phyloP scores from a whole-genome alignment of 2,888 invertebrate genomes.

The Aethes cnicana region DNA sequence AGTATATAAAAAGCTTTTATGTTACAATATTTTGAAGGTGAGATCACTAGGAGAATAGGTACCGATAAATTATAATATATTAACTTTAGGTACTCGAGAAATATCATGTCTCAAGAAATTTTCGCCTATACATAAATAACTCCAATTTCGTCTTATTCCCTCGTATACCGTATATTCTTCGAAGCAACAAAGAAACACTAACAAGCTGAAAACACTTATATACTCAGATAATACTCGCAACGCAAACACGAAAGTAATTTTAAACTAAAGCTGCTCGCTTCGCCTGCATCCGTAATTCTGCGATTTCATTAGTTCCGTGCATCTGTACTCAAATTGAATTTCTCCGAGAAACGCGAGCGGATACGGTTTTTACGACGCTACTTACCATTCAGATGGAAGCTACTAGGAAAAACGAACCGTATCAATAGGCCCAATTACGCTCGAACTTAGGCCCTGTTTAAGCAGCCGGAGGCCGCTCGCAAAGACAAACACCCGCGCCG shows the following conservation, averaged over 20 bases:
- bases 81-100: no score
- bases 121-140: no score
- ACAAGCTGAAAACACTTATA: neutral
- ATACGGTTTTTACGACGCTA: slow-evolving; percentile 21
- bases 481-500: slow-evolving; percentile 15
- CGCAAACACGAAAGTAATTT: slow-evolving; percentile 23
- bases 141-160: no score
- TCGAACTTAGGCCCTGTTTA: neutral
- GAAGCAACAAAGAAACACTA: slow-evolving; percentile 6
- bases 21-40: no score
- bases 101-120: no score
- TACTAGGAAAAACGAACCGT: neutral
- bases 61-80: no score
- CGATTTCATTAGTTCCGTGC: slow-evolving; percentile 26
- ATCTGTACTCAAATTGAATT: slow-evolving; percentile 30
- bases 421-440: neutral
- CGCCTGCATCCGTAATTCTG: slow-evolving; percentile 22
- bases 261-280: slow-evolving; percentile 12
- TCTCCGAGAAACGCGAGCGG: slow-evolving; percentile 7
- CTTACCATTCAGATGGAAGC: slow-evolving; percentile 20
- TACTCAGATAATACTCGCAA: neutral
- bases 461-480: slow-evolving; percentile 2
- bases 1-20: no score
- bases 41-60: no score
- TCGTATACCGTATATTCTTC: no score